Evolutionary conservation across 1,140 invertebrate species (phyloP), one percentile per base, ranked within the genome.

Genomic region (Neodiprion lecontei): DNA sequence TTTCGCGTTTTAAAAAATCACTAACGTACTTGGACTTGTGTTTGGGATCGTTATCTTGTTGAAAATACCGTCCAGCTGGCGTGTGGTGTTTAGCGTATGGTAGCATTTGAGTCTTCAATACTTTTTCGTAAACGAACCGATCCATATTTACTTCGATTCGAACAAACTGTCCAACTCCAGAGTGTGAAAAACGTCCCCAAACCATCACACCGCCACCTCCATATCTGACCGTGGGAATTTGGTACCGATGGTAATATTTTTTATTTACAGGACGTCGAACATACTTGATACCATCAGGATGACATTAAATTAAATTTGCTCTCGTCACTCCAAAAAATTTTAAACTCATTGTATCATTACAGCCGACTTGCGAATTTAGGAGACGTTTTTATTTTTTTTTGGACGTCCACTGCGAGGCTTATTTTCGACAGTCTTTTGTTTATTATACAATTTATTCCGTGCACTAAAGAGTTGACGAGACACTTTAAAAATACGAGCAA

Each of bases 31-130:
- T 75, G 1, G 73, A 67, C 1, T 75, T 82, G 68, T 86, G 82
- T 75, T 87, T 86, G 0, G 83, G 82, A 72, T 86, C 84, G 48
- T 85, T 86, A 73, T 86, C 81, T 67, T 87, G 78, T 72, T 85
- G 80, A 69, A 87, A 84, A 23, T 77, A 73, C 14, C 80, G 80
- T 14, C 69, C 66, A 11, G 40, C 11, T 5, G 75, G 77, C 48
- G 78, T 78, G 14, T 75, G 72, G 69, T 14, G 53, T 47, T 72
- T 70, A n/a, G 75, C 80, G 9, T 75, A 79, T 53, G 70, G 48
- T 50, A 84, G 67, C 28, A 78, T 75, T 72, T 80, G 40, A 7
- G 67, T 49, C 11, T 76, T 4, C 17, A 81, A 65, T 67, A 85
- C 83, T 14, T 74, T 70, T 9, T 75, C 23, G 72, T 84, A 83